These are phyloP conservation scores for Troides helena DNA, from an alignment of 2,888 invertebrate genomes.

Conservation along the genomic window DNA sequence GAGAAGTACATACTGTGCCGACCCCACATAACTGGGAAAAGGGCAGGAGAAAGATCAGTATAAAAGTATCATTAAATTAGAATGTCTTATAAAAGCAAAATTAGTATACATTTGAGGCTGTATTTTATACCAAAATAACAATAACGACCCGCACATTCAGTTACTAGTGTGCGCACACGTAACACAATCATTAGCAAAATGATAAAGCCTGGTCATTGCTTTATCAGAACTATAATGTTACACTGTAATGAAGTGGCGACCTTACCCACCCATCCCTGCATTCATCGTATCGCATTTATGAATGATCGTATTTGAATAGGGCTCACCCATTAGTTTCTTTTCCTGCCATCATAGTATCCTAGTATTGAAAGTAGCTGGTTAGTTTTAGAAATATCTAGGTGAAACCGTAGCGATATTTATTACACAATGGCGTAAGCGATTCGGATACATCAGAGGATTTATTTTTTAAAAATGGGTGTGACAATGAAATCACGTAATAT, in stretches of 20 bases:
- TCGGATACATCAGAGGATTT: too few relatives aligned
- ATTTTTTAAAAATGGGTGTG: too few relatives aligned
- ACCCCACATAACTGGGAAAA: too few relatives aligned
- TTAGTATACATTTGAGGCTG: neutral
- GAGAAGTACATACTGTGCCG: too few relatives aligned
- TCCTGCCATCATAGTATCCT: neutral
- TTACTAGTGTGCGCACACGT: slow-evolving; percentile 1
- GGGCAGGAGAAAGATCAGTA: too few relatives aligned
- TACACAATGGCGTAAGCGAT: neutral
- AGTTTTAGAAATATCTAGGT: neutral
- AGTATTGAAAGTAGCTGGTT: slow-evolving; percentile 1
- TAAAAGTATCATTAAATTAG: too few relatives aligned
- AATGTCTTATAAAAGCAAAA: neutral
- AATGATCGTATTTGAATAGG: slow-evolving; percentile 58
- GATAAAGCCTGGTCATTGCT: slow-evolving; percentile 38
- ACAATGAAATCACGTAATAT: too few relatives aligned
- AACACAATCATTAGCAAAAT: slow-evolving; percentile 29
- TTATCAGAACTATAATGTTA: slow-evolving; percentile 19
- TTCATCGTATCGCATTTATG: slow-evolving; percentile 58
- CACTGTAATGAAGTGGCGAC: slow-evolving; percentile 57
- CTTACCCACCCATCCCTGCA: slow-evolving; percentile 70
- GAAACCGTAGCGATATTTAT: too few relatives aligned
- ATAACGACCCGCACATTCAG: neutral
- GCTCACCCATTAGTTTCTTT: slow-evolving; percentile 10
- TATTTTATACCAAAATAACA: neutral